These are phyloP conservation scores for Tapirus indicus DNA, from an alignment of 2,797 vertebrate genomes.

Conservation along the genomic window DNA sequence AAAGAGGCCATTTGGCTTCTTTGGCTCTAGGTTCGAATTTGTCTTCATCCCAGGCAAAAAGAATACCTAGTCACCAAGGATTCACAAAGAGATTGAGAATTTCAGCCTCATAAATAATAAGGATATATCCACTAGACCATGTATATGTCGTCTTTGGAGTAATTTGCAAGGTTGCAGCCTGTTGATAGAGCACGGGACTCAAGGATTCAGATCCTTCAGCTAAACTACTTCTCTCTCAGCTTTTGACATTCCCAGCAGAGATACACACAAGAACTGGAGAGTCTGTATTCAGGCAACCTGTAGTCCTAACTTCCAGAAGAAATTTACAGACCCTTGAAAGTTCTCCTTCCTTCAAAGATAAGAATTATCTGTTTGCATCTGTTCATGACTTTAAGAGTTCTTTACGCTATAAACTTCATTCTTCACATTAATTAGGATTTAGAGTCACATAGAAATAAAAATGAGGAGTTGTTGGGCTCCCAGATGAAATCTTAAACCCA, in stretches of 20 bases:
- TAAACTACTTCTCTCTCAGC: not conserved
- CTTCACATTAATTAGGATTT: not conserved
- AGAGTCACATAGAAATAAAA: not conserved
- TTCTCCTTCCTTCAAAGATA: not conserved
- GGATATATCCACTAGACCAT: not conserved
- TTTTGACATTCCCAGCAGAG: not conserved
- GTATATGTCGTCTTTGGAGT: not conserved
- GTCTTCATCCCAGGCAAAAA: not conserved
- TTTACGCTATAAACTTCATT: not conserved
- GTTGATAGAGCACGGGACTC: not conserved
- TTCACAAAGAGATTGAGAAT: not conserved
- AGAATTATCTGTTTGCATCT: not conserved
- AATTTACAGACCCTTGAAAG: not conserved
- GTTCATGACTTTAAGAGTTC: not conserved
- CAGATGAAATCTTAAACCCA: not conserved
- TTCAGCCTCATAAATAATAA: conserved; percentile 11
- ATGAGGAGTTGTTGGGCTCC: not conserved
- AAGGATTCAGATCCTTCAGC: not conserved
- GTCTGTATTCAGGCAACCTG: not conserved
- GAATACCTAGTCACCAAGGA: not conserved
- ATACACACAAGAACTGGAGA: not conserved
- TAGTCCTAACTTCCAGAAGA: not conserved
- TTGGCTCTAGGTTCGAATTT: not conserved
- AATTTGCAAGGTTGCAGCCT: not conserved
- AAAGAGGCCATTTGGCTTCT: not conserved